These are phyloP conservation scores for Dichetophora obliterata DNA, from an alignment of 2,888 invertebrate genomes.

Conservation along the genomic window DNA sequence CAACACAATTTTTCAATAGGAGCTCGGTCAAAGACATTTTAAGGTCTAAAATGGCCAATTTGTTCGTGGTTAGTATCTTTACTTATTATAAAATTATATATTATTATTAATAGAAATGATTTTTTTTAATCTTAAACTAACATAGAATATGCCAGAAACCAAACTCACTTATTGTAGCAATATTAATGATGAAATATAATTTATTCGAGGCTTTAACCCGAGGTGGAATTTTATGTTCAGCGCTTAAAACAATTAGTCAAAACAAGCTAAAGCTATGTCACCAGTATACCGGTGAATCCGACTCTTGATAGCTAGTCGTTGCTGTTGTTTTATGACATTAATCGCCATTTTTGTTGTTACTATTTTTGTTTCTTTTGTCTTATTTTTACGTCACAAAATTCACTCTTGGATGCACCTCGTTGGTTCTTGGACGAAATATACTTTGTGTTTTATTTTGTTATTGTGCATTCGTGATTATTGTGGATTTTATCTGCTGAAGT, in stretches of 20 bases:
- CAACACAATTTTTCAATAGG: no score
- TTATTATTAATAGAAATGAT: no score
- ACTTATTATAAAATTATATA: no score
- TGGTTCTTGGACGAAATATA: slow-evolving; percentile 19
- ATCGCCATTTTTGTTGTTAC: slow-evolving; percentile 51
- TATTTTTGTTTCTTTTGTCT: slow-evolving; percentile 32
- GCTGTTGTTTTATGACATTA: slow-evolving; percentile 56
- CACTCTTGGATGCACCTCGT: slow-evolving; percentile 45
- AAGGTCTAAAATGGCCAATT: no score
- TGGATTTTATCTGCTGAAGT: slow-evolving; percentile 16
- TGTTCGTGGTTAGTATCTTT: no score
- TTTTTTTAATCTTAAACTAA: no score
- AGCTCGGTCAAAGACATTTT: no score
- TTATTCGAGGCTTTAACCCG: neutral
- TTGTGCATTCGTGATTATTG: neutral
- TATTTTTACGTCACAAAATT: slow-evolving; percentile 37
- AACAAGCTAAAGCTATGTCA: slow-evolving; percentile 55
- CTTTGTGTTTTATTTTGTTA: neutral
- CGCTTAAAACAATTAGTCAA: slow-evolving; percentile 55
- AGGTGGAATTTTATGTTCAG: slow-evolving; percentile 8
- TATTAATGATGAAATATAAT: no score
- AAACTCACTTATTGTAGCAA: no score
- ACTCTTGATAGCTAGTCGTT: slow-evolving; percentile 22
- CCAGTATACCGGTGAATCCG: slow-evolving; percentile 12
- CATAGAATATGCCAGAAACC: no score